Evolutionary conservation across 2,888 invertebrate species (phyloP).

Genomic region (Gastracanthus pulcherrimus): DNA sequence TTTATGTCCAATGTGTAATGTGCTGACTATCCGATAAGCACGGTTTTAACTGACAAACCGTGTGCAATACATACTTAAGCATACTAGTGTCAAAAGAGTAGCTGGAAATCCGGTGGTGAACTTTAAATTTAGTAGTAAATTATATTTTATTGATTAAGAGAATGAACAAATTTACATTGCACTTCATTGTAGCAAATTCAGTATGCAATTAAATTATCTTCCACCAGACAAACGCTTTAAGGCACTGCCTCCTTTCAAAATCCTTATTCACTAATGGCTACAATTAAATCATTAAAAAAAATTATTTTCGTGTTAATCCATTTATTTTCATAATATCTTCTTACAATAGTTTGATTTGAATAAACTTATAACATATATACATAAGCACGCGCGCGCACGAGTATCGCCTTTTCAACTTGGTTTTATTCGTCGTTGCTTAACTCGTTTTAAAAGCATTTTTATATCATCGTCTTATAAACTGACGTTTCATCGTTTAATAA

Average conservation of each 20-base stretch:
- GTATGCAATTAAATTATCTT: conserved; percentile 65
- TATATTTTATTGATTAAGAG: conserved; percentile 54
- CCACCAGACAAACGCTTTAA: conserved; percentile 53
- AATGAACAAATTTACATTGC: conserved; percentile 55
- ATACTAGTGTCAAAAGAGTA: conserved; percentile 41
- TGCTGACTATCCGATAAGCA: conserved; percentile 26
- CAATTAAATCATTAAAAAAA: not conserved
- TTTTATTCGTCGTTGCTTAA: conserved; percentile 17
- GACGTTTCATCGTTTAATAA: conserved; percentile 24
- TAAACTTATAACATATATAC: conserved; percentile 55
- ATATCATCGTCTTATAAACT: conserved; percentile 29
- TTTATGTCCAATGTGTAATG: conserved; percentile 52
- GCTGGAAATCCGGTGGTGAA: conserved; percentile 44
- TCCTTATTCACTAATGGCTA: conserved; percentile 11
- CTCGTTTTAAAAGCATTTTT: conserved; percentile 46
- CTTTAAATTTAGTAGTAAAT: conserved; percentile 53
- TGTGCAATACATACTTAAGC: conserved; percentile 54
- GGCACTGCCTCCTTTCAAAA: not conserved
- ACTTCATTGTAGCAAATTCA: conserved; percentile 60
- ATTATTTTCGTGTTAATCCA: conserved; percentile 38
- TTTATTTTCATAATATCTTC: conserved; percentile 54
- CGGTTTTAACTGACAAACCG: conserved; percentile 30
- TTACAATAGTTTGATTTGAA: conserved; percentile 51
- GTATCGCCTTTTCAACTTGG: conserved; percentile 30
- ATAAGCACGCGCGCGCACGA: conserved; percentile 53